A percentile compares a stretch with the other conserved stretches of the same genome.
These are phyloP conservation scores for Ramazzottius varieornatus DNA, from an alignment of 2,888 invertebrate genomes.

Conservation along the genomic window DNA sequence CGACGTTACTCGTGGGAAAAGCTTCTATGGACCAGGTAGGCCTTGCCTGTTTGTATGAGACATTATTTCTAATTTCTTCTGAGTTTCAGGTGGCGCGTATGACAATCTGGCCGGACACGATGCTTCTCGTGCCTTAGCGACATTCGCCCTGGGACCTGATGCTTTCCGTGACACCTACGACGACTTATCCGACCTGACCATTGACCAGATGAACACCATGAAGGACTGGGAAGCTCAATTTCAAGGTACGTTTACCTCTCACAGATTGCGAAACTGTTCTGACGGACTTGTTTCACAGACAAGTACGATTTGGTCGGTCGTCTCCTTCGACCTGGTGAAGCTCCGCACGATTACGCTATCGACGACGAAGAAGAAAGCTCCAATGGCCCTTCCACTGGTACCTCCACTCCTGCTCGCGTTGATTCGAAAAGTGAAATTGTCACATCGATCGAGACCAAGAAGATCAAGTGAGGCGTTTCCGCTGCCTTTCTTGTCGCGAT, in stretches of 20 bases:
- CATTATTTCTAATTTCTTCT: too few relatives aligned
- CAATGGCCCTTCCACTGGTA: constrained; percentile 5
- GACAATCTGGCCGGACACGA: constrained; percentile 77
- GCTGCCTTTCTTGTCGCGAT: too few relatives aligned
- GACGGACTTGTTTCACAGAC: constrained; percentile 34
- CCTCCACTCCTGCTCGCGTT: too few relatives aligned
- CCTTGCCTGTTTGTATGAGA: neutral
- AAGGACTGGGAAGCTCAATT: constrained; percentile 93
- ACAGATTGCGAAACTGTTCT: too few relatives aligned
- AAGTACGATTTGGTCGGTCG: constrained; percentile 74
- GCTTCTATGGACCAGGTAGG: constrained; percentile 76
- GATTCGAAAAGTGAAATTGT: too few relatives aligned
- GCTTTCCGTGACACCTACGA: constrained; percentile 62
- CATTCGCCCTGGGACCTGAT: constrained; percentile 45
- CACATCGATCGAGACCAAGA: too few relatives aligned
- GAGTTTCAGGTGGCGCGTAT: constrained; percentile 55
- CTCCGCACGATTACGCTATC: constrained; percentile 52
- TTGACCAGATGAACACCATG: constrained; percentile 77
- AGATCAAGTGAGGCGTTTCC: too few relatives aligned
- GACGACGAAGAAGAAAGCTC: constrained; percentile 39
- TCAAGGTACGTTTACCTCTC: constrained; percentile 38
- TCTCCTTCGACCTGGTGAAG: constrained; percentile 64
- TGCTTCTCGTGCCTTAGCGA: constrained; percentile 76
- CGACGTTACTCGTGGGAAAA: constrained; percentile 66
- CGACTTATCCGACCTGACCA: constrained; percentile 71